phyloP scores from a whole-genome alignment of 2,797 vertebrate genomes.

The Petrocephalus schoutedeni region DNA sequence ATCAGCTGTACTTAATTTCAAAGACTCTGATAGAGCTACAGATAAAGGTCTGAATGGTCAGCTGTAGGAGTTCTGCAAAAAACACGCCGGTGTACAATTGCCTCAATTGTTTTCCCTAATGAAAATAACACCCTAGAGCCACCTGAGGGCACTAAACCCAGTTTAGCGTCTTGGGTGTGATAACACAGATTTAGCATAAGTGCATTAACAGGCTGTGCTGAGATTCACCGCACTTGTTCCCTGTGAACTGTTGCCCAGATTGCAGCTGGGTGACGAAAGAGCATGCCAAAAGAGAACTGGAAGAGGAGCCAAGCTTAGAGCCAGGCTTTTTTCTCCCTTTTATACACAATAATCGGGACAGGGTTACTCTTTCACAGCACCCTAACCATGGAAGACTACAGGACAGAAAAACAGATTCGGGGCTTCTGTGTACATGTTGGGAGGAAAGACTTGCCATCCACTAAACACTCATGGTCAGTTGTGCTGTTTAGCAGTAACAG shows the following conservation, averaged over 20 bases:
- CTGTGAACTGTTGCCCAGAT: background rate
- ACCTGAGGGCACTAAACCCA: background rate
- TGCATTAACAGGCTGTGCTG: background rate
- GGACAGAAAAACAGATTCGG: background rate
- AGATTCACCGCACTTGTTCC: background rate
- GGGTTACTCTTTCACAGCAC: background rate
- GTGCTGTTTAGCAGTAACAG: conserved; percentile 42
- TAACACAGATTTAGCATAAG: background rate
- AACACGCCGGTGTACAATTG: background rate
- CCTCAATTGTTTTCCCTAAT: background rate
- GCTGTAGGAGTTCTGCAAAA: background rate
- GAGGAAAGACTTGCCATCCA: background rate
- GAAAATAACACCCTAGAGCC: background rate
- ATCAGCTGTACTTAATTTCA: background rate
- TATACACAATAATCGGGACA: background rate
- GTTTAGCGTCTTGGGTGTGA: background rate
- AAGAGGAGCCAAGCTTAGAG: background rate
- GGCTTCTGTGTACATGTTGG: background rate
- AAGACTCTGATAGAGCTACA: background rate
- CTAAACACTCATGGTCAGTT: background rate
- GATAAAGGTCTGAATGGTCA: background rate
- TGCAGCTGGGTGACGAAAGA: background rate
- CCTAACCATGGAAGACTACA: background rate
- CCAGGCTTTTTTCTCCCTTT: background rate
- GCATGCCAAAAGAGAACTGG: background rate